Evolutionary conservation across 2,888 invertebrate genomes (phyloP), one percentile per base, ranked within the genome.

Genomic region (Megalurothrips usitatus): DNA sequence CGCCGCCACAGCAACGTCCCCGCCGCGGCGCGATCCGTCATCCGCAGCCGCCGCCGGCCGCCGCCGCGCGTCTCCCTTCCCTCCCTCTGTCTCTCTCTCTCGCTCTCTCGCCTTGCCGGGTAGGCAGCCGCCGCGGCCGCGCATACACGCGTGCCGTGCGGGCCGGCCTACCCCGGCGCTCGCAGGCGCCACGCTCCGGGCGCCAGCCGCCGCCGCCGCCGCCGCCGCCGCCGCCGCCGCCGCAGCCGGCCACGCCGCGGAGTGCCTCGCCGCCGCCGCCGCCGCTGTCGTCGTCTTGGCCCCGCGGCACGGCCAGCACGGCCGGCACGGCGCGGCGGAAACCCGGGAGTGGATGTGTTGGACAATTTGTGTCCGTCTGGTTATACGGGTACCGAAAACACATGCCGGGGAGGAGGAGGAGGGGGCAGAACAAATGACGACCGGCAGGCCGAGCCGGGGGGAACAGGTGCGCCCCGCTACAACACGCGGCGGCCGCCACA

Each of bases 281-380:
- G n/a, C n/a, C n/a, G n/a, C n/a, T n/a, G n/a, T n/a, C n/a, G n/a
- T n/a, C n/a, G n/a, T n/a, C n/a, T n/a, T n/a, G n/a, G n/a, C n/a
- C n/a, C n/a, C n/a, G n/a, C n/a, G n/a, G n/a, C n/a, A n/a, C 34
- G 68, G 68, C 26, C 23, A 12, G 68, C 68, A 9, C 19, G 23
- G 52, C 11, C 68, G 68, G 26, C 23, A 26, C 23, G 23, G 23
- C 8, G 26, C 68, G 23, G 68, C 68, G 68, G 68, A 75, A 26
- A 75, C 68, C 23, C 68, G 68, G 68, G 68, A 58, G 68, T 12
- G 68, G 26, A 75, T 26, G 68, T 75, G 68, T 75, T 12, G 68
- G 68, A 75, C 68, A 75, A 75, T 75, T 75, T 75, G 68, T 75
- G 68, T 75, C 68, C 68, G 68, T 75, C 68, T 75, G 68, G 68